Evolutionary conservation across 2,113 vertebrate species (phyloP).

Genomic region (Ginglymostoma cirratum): DNA sequence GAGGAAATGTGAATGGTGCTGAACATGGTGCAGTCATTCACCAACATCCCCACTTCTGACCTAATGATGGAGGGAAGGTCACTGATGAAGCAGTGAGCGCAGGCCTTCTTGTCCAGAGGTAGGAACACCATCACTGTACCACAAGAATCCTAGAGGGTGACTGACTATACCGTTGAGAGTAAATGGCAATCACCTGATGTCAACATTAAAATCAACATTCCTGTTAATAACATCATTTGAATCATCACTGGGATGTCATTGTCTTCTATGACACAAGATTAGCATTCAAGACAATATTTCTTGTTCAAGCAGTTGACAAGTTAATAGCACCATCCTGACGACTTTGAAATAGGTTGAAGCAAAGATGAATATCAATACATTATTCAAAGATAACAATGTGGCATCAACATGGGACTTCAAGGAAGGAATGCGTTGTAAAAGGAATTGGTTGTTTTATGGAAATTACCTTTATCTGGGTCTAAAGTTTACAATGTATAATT

Average conservation of each 20-base stretch:
- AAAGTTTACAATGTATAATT: slow-evolving; percentile 3
- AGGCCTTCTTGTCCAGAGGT: too few relatives aligned
- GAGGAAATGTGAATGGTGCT: too few relatives aligned
- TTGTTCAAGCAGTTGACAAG: neutral
- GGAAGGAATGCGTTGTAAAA: slow-evolving; percentile 17
- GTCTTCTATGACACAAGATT: too few relatives aligned
- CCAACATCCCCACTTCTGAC: too few relatives aligned
- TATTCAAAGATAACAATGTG: slow-evolving; percentile 36
- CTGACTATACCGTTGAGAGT: neutral
- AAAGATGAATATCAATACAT: slow-evolving; percentile 33
- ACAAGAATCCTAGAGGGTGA: neutral
- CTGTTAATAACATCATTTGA: neutral
- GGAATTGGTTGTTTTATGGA: slow-evolving; percentile 35
- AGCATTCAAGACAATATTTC: neutral
- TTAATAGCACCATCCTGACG: slow-evolving; percentile 24
- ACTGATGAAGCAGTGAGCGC: too few relatives aligned
- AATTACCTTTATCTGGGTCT: slow-evolving; percentile 27
- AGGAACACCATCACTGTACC: too few relatives aligned
- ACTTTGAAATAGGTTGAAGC: neutral
- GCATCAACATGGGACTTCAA: slow-evolving; percentile 27
- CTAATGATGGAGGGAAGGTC: too few relatives aligned
- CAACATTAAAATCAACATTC: neutral
- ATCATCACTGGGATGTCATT: neutral
- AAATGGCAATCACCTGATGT: neutral
- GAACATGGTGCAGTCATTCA: too few relatives aligned